phyloP scores from a whole-genome alignment of 2,113 vertebrate genomes.

The Hymenochirus boettgeri region DNA sequence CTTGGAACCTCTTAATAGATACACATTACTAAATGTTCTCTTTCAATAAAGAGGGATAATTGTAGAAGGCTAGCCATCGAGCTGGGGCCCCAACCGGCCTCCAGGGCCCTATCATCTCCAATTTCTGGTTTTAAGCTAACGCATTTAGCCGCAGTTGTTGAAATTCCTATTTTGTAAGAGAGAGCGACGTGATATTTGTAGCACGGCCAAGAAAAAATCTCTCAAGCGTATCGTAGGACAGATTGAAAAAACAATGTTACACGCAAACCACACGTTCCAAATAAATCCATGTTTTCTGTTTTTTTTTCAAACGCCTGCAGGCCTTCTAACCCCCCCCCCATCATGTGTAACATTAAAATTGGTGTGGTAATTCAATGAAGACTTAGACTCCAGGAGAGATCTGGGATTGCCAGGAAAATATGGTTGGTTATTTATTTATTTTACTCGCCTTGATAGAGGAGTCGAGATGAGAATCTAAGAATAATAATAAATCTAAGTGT shows the following conservation, averaged over 20 bases:
- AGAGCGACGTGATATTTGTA: too few species aligned
- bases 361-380: too few species aligned
- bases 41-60: too few species aligned
- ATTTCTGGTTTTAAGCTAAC: too few species aligned
- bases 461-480: not conserved
- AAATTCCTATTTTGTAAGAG: too few species aligned
- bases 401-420: not conserved
- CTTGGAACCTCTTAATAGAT: too few species aligned
- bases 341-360: not conserved
- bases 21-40: too few species aligned
- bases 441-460: not conserved
- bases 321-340: not conserved
- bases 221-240: not conserved
- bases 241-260: not conserved
- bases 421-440: not conserved
- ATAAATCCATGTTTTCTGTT: not conserved
- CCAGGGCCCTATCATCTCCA: too few species aligned
- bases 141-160: too few species aligned
- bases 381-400: not conserved
- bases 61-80: too few species aligned
- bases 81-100: too few species aligned
- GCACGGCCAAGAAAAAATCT: not conserved
- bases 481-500: not conserved
- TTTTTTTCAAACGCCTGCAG: too few species aligned
- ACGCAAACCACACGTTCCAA: not conserved